Conservation (phyloP, 2,113 vertebrate species). For the Larimichthys polyactis region DNA sequence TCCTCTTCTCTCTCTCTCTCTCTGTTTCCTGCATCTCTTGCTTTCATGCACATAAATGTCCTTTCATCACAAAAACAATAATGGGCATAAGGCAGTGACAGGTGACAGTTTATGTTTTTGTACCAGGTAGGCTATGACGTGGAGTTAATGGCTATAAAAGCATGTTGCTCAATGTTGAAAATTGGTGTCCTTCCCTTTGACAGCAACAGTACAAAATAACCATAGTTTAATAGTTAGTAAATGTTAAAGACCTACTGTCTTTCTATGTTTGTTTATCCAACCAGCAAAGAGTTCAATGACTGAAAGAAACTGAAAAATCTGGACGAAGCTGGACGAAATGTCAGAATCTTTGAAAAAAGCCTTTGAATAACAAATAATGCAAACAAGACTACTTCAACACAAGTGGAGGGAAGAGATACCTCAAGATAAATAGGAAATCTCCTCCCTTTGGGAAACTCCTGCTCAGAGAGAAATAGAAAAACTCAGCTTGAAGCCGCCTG, state of each 20-base stretch:
- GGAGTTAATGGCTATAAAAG: neutral
- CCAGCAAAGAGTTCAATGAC: neutral
- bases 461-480: constrained; percentile 18
- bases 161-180: neutral
- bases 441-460: constrained; percentile 14
- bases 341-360: constrained; percentile 9
- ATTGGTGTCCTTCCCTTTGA: neutral
- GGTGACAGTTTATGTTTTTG: neutral
- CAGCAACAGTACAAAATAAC: neutral
- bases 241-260: neutral
- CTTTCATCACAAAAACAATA: neutral
- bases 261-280: neutral
- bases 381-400: constrained; percentile 28
- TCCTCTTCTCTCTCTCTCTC: neutral
- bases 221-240: neutral
- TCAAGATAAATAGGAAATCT: constrained; percentile 38
- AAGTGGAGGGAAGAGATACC: constrained; percentile 24
- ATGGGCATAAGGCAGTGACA: neutral
- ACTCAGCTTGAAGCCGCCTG: constrained; percentile 7
- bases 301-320: constrained; percentile 5
- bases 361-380: constrained; percentile 31
- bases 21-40: neutral
- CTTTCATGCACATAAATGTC: neutral
- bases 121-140: neutral
- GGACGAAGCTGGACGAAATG: neutral